phyloP scores from a whole-genome alignment of 2,797 vertebrate genomes.

The Characodon lateralis region DNA sequence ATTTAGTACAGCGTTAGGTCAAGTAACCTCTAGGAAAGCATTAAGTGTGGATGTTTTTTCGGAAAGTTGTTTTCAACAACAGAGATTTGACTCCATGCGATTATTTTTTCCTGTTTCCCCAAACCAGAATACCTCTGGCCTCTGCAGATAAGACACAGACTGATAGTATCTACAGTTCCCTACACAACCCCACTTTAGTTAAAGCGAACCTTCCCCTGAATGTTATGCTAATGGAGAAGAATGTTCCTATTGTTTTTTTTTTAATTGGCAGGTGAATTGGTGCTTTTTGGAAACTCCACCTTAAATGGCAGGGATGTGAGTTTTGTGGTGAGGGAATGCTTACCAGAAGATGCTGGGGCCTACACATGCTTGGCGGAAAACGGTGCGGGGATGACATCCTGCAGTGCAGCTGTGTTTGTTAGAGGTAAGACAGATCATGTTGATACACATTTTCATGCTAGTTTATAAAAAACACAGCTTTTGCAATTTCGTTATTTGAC shows the following conservation, averaged over 20 bases:
- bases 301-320: constrained; percentile 57
- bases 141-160: not conserved
- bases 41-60: not conserved
- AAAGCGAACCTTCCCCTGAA: not conserved
- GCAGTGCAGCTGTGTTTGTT: constrained; percentile 76
- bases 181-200: not conserved
- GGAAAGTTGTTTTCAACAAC: not conserved
- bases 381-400: constrained; percentile 72
- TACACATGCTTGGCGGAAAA: constrained; percentile 82
- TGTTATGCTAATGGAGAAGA: not conserved
- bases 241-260: constrained; percentile 27
- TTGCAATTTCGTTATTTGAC: not conserved
- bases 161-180: not conserved
- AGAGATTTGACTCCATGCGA: not conserved
- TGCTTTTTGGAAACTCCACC: constrained; percentile 67
- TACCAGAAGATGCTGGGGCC: constrained; percentile 80
- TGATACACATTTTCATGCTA: not conserved
- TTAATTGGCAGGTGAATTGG: constrained; percentile 68
- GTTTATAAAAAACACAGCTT: not conserved
- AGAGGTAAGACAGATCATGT: constrained; percentile 64
- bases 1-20: not conserved
- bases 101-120: not conserved
- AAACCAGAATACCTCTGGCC: not conserved
- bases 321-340: constrained; percentile 75
- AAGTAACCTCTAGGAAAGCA: not conserved